phyloP scores from a whole-genome alignment of 2,113 vertebrate species.

The Mormyrus lacerda region DNA sequence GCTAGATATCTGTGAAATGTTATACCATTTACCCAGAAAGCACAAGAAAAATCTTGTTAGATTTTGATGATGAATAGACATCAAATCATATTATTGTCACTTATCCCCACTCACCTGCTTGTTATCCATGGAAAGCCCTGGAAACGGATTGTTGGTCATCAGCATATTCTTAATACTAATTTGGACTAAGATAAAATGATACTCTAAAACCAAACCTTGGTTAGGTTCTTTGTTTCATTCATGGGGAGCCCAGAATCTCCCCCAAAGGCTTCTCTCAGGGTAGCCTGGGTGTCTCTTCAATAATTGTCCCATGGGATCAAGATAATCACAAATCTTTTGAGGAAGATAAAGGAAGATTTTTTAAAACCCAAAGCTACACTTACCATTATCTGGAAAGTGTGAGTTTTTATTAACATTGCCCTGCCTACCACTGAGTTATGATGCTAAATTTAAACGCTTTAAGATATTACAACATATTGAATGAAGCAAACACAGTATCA shows the following conservation, averaged over 20 bases:
- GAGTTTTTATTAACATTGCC: not conserved
- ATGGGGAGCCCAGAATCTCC: not conserved
- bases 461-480: not conserved
- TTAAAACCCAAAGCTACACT: not conserved
- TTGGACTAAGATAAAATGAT: not conserved
- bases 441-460: not conserved
- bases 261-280: not conserved
- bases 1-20: not conserved
- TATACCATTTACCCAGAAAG: not conserved
- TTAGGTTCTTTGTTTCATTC: not conserved
- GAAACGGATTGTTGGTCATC: too few relatives aligned
- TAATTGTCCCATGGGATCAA: not conserved
- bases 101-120: not conserved
- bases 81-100: not conserved
- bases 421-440: not conserved
- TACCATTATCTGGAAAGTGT: not conserved
- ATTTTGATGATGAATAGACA: not conserved
- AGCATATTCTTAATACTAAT: too few relatives aligned
- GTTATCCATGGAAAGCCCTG: too few relatives aligned
- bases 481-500: not conserved
- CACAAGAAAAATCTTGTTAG: not conserved
- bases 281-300: not conserved
- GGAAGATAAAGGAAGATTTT: not conserved
- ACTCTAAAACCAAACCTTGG: not conserved
- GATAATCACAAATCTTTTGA: not conserved